These are phyloP conservation scores for Atherix ibis DNA, from an alignment of 2,888 invertebrate species.

Conservation along the genomic window DNA sequence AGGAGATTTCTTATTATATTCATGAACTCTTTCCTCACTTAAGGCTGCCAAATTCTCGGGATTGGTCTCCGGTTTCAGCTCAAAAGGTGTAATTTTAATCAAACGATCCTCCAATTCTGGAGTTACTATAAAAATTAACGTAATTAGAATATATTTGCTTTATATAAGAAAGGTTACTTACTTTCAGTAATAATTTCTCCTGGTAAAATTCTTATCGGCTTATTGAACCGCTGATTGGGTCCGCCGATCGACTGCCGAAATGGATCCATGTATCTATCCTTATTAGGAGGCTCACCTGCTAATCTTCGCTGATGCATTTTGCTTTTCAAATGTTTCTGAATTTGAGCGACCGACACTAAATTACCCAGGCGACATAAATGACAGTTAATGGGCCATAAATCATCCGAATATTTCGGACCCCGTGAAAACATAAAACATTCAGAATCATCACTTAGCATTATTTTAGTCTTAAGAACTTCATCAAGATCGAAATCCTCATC, in stretches of 20 bases:
- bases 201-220: slow-evolving; percentile 8
- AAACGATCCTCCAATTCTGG: slow-evolving; percentile 8
- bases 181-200: slow-evolving; percentile 8
- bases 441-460: slow-evolving; percentile 7
- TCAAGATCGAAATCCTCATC: slow-evolving; percentile 5
- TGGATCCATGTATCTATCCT: slow-evolving; percentile 1
- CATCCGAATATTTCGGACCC: slow-evolving; percentile 6
- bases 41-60: slow-evolving; percentile 1
- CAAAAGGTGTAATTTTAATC: slow-evolving; percentile 5
- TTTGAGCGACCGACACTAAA: not conserved
- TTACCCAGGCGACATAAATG: slow-evolving; percentile 8
- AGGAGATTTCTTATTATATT: slow-evolving; percentile 9
- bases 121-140: slow-evolving; percentile 5
- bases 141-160: not conserved
- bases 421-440: slow-evolving; percentile 8
- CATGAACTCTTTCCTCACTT: slow-evolving; percentile 6
- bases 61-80: slow-evolving; percentile 5
- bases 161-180: slow-evolving; percentile 1
- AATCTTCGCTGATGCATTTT: slow-evolving; percentile 6
- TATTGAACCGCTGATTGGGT: not conserved
- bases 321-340: slow-evolving; percentile 6
- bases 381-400: slow-evolving; percentile 5
- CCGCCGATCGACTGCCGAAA: not conserved
- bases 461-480: slow-evolving; percentile 6
- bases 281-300: not conserved